Percentiles rank a stretch among this genome's conserved stretches.
Evolutionary conservation across 2,113 vertebrate species (phyloP).

Genomic region (Calonectris borealis): DNA sequence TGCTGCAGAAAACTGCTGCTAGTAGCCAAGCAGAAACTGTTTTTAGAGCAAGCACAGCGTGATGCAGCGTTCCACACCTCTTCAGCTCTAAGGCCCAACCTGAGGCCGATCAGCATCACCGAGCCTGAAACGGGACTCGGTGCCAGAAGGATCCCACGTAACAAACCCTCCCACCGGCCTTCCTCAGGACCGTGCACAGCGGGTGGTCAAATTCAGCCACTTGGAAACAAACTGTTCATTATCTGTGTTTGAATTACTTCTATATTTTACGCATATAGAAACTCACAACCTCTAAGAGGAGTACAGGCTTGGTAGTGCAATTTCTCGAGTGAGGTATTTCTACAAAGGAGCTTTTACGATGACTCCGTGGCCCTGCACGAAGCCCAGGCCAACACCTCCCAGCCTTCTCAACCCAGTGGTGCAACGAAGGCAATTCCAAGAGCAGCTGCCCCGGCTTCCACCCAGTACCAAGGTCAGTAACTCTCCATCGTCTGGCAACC

Average conservation of each 20-base stretch:
- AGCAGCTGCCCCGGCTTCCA: background rate
- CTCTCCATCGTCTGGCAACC: background rate
- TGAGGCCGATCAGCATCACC: rapidly evolving
- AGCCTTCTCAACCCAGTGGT: rapidly evolving
- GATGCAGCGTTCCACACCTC: rapidly evolving
- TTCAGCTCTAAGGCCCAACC: rapidly evolving
- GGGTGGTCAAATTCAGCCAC: too few relatives aligned
- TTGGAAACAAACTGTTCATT: rapidly evolving
- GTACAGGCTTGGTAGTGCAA: rapidly evolving
- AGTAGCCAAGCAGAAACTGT: rapidly evolving
- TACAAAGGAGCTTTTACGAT: background rate
- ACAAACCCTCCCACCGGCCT: too few relatives aligned
- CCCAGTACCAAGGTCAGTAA: rapidly evolving
- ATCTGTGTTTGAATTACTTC: background rate
- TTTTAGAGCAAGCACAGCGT: rapidly evolving
- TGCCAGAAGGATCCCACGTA: rapidly evolving
- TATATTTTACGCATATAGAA: background rate
- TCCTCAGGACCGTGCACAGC: background rate
- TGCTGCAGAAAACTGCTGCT: rapidly evolving
- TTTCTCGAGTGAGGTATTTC: background rate
- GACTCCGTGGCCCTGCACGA: rapidly evolving
- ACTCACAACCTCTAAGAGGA: background rate
- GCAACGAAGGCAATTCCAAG: too few relatives aligned
- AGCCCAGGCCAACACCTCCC: too few relatives aligned
- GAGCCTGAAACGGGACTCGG: rapidly evolving